These are phyloP conservation scores for Catostylus mosaicus DNA, from an alignment of 30 jellyfish, hydroid and myxozoan genomes.

Conservation along the genomic window DNA sequence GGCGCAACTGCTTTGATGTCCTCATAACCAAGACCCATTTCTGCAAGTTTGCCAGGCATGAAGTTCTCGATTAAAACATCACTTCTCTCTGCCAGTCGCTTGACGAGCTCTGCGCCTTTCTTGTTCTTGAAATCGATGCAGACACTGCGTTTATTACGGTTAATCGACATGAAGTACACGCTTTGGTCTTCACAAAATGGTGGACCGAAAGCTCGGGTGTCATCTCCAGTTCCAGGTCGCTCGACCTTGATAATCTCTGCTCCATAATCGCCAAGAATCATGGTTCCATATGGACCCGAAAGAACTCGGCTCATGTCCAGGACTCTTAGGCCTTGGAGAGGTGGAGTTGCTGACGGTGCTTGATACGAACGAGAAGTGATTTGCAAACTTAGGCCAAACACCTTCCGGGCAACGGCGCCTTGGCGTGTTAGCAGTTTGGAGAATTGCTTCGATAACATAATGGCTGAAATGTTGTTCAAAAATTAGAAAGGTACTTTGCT, in stretches of 20 bases:
- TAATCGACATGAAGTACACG: slow-evolving; percentile 85
- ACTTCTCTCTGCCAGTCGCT: slow-evolving; percentile 80
- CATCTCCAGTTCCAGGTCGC: slow-evolving; percentile 97
- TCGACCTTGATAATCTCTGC: slow-evolving; percentile 94
- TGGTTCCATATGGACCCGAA: slow-evolving; percentile 96
- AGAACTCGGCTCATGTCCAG: slow-evolving; percentile 85
- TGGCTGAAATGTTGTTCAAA: background rate
- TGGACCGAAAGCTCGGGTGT: slow-evolving; percentile 93
- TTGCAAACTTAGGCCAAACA: slow-evolving; percentile 27
- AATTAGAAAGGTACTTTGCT: no score
- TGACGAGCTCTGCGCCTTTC: slow-evolving; percentile 78
- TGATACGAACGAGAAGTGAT: slow-evolving; percentile 23
- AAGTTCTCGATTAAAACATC: slow-evolving; percentile 95
- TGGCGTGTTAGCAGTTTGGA: slow-evolving; percentile 3
- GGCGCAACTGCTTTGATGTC: slow-evolving; percentile 68
- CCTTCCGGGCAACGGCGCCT: background rate
- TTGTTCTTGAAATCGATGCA: slow-evolving; percentile 72
- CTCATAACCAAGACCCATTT: slow-evolving; percentile 89
- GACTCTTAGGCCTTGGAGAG: slow-evolving; percentile 67
- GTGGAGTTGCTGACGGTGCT: slow-evolving; percentile 48
- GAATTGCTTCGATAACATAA: slow-evolving; percentile 24
- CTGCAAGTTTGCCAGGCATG: slow-evolving; percentile 83
- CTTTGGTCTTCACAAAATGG: slow-evolving; percentile 96
- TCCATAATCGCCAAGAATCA: slow-evolving; percentile 95
- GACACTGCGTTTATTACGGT: slow-evolving; percentile 90